These are phyloP conservation scores for Calosoma granatense DNA, from an alignment of 1,140 invertebrate genomes.

Conservation along the genomic window DNA sequence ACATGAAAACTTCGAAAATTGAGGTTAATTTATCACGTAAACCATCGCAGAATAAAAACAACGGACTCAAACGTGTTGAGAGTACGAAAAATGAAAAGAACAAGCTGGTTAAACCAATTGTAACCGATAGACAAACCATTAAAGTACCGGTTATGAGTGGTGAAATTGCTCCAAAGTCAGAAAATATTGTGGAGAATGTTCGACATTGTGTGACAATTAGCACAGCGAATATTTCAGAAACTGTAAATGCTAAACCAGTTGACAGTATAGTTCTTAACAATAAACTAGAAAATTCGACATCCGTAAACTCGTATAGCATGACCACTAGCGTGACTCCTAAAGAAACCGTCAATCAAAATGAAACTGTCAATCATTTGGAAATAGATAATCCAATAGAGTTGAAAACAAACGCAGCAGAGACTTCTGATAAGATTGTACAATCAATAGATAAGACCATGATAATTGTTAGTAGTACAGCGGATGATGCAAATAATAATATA, in stretches of 20 bases:
- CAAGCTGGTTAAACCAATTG: slow-evolving; percentile 3
- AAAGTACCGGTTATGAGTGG: background rate
- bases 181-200: background rate
- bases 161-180: background rate
- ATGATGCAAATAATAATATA: background rate
- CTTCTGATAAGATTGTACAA: background rate
- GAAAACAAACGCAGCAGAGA: too few relatives aligned
- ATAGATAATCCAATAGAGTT: too few relatives aligned
- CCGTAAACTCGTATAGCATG: too few relatives aligned
- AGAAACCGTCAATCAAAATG: too few relatives aligned
- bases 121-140: background rate
- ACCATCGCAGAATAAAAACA: slow-evolving; percentile 10
- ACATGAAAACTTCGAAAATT: slow-evolving; percentile 20
- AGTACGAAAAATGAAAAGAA: slow-evolving; percentile 12
- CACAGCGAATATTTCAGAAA: background rate
- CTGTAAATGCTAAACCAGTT: too few relatives aligned
- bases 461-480: background rate
- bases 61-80: background rate
- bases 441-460: background rate
- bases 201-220: background rate
- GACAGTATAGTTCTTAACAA: too few relatives aligned
- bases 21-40: slow-evolving; percentile 14
- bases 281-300: too few relatives aligned
- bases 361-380: too few relatives aligned
- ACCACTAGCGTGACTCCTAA: too few relatives aligned